Evolutionary conservation across 1,140 invertebrate genomes (phyloP).

Genomic region (Vollenhovia emeryi): DNA sequence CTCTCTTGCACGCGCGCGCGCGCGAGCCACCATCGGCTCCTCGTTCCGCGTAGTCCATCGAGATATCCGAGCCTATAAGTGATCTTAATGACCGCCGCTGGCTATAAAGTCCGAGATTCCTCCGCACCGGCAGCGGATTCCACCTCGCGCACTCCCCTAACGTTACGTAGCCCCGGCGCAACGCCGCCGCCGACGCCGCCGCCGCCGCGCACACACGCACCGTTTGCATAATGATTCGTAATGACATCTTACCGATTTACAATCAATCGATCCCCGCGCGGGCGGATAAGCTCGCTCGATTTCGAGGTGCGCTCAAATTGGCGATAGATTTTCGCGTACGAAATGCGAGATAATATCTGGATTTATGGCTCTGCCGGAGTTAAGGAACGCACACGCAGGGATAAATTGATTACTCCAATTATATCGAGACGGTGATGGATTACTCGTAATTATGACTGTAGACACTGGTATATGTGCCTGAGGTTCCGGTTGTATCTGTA

Average conservation of each 20-base stretch:
- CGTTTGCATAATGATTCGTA: constrained; percentile 20
- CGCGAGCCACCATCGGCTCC: constrained; percentile 23
- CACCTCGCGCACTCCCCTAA: constrained; percentile 27
- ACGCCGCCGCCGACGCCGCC: no score
- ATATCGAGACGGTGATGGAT: constrained; percentile 30
- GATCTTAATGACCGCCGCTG: constrained; percentile 64
- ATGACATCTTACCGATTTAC: constrained; percentile 31
- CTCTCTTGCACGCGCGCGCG: neutral
- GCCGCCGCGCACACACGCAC: no score
- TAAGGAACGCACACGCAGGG: neutral
- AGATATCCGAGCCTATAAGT: constrained; percentile 63
- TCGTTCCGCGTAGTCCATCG: constrained; percentile 47
- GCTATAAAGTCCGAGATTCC: constrained; percentile 60
- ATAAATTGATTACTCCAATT: constrained; percentile 46
- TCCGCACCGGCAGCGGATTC: constrained; percentile 41
- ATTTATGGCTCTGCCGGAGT: constrained; percentile 2
- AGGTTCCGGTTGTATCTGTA: neutral
- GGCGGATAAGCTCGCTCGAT: neutral
- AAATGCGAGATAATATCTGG: constrained; percentile 20
- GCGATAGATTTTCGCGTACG: neutral
- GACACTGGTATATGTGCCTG: neutral
- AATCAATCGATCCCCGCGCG: neutral
- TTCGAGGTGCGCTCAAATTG: constrained; percentile 3
- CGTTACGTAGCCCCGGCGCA: constrained; percentile 4
- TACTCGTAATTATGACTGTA: constrained; percentile 31